These are phyloP conservation scores for Lateolabrax maculatus DNA, from an alignment of 2,797 vertebrate species.

Conservation along the genomic window DNA sequence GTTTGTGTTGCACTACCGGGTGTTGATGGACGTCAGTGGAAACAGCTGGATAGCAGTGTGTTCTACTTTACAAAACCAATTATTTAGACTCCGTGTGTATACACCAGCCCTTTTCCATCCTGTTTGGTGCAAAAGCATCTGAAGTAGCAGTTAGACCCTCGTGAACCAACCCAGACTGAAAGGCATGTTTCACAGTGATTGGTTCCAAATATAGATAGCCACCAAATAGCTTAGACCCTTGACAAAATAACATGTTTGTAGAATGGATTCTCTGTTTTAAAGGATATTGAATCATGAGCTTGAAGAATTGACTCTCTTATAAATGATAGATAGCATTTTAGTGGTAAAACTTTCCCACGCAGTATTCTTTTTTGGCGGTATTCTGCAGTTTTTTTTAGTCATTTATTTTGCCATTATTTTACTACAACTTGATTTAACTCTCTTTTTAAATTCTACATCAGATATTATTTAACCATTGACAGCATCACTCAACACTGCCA, in stretches of 20 bases:
- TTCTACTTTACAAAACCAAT: conserved; percentile 46
- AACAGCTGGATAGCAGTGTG: conserved; percentile 38
- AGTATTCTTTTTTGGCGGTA: conserved; percentile 17
- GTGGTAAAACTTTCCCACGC: conserved; percentile 35
- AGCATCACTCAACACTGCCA: conserved; percentile 2
- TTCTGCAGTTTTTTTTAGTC: not conserved
- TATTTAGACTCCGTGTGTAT: conserved; percentile 39
- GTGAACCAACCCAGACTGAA: not conserved
- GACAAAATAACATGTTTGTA: conserved; percentile 35
- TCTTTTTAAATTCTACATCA: conserved; percentile 21
- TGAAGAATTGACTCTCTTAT: conserved; percentile 9
- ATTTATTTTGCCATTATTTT: conserved; percentile 34
- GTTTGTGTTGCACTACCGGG: conserved; percentile 42
- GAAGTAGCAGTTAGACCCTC: not conserved
- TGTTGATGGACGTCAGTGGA: conserved; percentile 51
- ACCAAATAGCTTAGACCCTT: conserved; percentile 2
- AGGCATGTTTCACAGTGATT: conserved; percentile 13
- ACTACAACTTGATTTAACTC: conserved; percentile 27
- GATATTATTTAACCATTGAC: conserved; percentile 44
- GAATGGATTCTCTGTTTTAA: conserved; percentile 15
- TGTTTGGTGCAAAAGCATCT: conserved; percentile 32
- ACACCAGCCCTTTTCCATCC: conserved; percentile 42
- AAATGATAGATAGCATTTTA: conserved; percentile 21
- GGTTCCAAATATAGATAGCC: conserved; percentile 44
- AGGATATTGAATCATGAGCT: conserved; percentile 24